Conservation (phyloP, 2,113 vertebrate genomes). For the Gopherus flavomarginatus region DNA sequence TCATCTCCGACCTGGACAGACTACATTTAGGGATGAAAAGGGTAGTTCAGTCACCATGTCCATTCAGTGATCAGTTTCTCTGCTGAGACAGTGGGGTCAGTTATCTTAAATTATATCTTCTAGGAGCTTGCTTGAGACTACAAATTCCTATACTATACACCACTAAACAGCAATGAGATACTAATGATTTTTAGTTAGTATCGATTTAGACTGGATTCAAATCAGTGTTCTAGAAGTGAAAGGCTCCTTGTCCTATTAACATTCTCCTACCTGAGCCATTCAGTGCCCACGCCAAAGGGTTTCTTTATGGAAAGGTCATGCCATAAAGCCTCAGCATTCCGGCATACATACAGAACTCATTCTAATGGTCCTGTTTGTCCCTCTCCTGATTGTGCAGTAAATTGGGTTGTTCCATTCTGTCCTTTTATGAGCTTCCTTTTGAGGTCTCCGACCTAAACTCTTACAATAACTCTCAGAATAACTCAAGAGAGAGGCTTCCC, state of each 20-base stretch:
- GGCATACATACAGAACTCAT: background rate
- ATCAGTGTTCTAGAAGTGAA: background rate
- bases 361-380: background rate
- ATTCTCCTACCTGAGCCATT: background rate
- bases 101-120: background rate
- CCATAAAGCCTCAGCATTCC: background rate
- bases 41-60: background rate
- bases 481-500: background rate
- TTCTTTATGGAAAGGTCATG: background rate
- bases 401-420: background rate
- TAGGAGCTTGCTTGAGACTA: background rate
- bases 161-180: background rate
- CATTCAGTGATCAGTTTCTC: background rate
- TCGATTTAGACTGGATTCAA: background rate
- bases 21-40: background rate
- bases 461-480: background rate
- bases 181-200: background rate
- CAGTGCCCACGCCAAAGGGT: background rate
- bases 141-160: background rate
- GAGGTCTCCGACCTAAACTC: background rate
- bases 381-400: background rate
- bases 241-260: background rate
- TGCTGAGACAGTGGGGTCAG: rapidly evolving
- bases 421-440: background rate
- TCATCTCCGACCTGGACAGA: background rate